Percentiles rank a stretch among this genome's conserved stretches.
Conservation (phyloP, 2,797 vertebrate species). For the Hydrophis major region DNA sequence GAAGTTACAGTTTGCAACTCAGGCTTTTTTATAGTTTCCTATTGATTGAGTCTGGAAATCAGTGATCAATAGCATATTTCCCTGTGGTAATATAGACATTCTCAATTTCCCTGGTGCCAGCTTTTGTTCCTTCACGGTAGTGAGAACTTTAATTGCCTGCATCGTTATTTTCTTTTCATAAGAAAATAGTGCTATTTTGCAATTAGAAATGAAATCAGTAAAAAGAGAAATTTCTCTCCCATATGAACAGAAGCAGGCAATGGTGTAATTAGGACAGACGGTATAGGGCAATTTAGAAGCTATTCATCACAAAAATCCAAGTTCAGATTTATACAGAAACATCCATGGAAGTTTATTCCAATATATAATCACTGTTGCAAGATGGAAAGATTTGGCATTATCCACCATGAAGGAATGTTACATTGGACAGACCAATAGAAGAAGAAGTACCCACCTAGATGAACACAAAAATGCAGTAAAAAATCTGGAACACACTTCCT, state of each 20-base stretch:
- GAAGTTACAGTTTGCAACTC: background rate
- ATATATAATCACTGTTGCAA: background rate
- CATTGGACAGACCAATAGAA: too few species aligned
- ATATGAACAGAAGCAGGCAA: background rate
- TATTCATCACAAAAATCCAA: background rate
- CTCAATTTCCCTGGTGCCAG: background rate
- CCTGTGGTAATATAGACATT: background rate
- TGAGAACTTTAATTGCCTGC: background rate
- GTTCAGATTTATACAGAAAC: background rate
- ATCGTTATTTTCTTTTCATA: background rate
- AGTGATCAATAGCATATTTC: background rate
- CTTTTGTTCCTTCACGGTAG: background rate
- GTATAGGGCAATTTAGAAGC: background rate
- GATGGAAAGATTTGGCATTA: background rate
- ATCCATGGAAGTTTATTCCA: background rate
- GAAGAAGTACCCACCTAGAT: too few species aligned
- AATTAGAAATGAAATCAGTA: background rate
- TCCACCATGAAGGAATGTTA: too few species aligned
- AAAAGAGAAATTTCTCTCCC: background rate
- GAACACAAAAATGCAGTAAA: too few species aligned
- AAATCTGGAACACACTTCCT: too few species aligned
- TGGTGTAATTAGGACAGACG: background rate
- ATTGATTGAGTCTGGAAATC: background rate
- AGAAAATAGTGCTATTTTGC: background rate
- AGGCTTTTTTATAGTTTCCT: background rate